Conservation (phyloP, 2,797 vertebrate genomes). For the Megalops cyprinoides region DNA sequence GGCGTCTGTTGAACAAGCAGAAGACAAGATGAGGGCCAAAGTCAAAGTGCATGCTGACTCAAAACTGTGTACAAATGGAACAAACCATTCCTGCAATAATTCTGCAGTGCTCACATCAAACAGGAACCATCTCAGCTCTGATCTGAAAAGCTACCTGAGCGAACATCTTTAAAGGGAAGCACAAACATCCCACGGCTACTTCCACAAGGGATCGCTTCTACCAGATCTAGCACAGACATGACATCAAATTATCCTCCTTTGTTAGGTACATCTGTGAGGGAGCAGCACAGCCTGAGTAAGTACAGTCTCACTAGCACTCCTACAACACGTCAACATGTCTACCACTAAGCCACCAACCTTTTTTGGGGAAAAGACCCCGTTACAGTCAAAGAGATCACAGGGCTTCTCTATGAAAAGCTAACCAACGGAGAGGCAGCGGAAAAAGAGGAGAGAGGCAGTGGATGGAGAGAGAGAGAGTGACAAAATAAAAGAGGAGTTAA, state of each 20-base stretch:
- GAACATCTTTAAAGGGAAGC: background rate
- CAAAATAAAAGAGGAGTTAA: constrained; percentile 18
- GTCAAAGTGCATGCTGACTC: background rate
- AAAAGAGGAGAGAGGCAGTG: constrained; percentile 38
- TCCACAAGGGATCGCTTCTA: background rate
- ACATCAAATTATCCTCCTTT: constrained; percentile 1
- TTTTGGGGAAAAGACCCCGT: constrained; percentile 91
- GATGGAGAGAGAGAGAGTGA: constrained; percentile 46
- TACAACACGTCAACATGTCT: constrained; percentile 45
- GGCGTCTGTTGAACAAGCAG: constrained; percentile 84
- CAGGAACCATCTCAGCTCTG: background rate
- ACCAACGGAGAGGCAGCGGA: constrained; percentile 63
- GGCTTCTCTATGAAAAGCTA: constrained; percentile 84
- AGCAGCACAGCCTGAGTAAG: background rate
- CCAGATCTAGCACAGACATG: background rate
- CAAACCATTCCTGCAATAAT: background rate
- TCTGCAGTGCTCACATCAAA: background rate
- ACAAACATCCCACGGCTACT: background rate
- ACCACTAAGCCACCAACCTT: constrained; percentile 81
- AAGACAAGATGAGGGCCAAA: background rate
- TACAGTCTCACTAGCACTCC: constrained; percentile 32
- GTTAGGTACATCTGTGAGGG: background rate
- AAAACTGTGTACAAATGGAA: background rate
- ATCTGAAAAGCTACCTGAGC: constrained; percentile 1
- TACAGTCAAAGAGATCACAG: constrained; percentile 91